A percentile compares a stretch with the other conserved stretches of the same genome.
These are phyloP conservation scores for Calyptommatus sinebrachiatus DNA, from an alignment of 2,113 vertebrate species.

Conservation along the genomic window DNA sequence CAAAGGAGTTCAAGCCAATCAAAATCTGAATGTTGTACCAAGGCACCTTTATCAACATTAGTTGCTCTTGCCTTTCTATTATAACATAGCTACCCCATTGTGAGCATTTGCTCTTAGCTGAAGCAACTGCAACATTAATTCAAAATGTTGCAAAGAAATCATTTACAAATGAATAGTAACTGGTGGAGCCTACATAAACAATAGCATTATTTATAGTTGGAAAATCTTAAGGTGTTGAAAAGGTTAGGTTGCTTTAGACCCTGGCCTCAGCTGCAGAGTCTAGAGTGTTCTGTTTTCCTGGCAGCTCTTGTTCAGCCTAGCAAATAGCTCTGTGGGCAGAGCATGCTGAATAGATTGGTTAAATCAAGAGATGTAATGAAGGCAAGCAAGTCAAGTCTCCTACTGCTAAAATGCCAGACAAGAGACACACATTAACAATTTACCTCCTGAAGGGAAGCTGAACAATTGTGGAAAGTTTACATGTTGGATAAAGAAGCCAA, in stretches of 20 bases:
- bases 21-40: conserved; percentile 9
- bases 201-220: conserved; percentile 16
- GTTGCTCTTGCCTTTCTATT: not conserved
- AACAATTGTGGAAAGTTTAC: not conserved
- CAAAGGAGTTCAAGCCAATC: not conserved
- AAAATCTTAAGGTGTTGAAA: not conserved
- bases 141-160: not conserved
- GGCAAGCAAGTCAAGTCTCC: not conserved
- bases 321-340: conserved; percentile 13
- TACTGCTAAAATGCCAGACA: not conserved
- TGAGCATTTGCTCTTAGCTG: conserved; percentile 1
- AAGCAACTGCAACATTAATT: not conserved
- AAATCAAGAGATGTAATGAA: not conserved
- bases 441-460: not conserved
- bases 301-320: not conserved
- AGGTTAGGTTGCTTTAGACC: not conserved
- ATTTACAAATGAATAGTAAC: conserved; percentile 14
- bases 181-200: not conserved
- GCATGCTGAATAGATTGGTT: not conserved
- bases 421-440: conserved; percentile 14
- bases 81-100: not conserved
- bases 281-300: not conserved
- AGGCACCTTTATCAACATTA: conserved; percentile 3
- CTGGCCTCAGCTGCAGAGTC: not conserved
- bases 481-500: not conserved